A percentile compares a stretch with the other conserved stretches of the same genome.
These are phyloP conservation scores for Antheraea mylitta DNA, from an alignment of 1,140 invertebrate species.

Conservation along the genomic window DNA sequence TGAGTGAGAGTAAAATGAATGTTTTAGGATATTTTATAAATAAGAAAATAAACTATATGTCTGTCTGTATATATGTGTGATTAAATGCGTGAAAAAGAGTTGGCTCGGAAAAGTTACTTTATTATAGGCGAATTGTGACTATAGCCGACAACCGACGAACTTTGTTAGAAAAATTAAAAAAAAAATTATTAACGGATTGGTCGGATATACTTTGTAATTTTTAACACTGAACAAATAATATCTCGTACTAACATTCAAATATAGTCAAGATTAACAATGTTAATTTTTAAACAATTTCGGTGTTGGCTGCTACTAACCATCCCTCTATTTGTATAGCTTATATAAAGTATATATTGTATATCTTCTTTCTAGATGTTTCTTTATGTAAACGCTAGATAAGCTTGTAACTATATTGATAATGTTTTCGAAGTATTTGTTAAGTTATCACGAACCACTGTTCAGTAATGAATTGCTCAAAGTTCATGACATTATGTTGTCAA, in stretches of 20 bases:
- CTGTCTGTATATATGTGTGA: no score
- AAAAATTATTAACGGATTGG: no score
- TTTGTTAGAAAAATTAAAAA: no score
- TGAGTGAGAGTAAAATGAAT: no score
- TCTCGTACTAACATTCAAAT: constrained; percentile 5
- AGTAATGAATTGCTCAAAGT: no score
- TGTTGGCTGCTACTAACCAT: constrained; percentile 24
- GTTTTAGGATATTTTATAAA: no score
- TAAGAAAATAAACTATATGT: no score
- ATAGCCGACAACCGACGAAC: no score
- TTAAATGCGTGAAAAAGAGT: no score
- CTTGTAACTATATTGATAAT: constrained; percentile 16
- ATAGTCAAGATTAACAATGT: neutral
- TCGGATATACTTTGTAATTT: no score
- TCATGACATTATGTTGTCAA: neutral
- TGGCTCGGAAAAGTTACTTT: no score
- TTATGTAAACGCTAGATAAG: constrained; percentile 16
- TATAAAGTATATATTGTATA: constrained; percentile 9
- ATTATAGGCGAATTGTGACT: no score
- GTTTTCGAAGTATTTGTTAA: neutral
- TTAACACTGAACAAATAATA: neutral
- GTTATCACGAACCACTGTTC: neutral
- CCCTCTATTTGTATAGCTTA: constrained; percentile 1
- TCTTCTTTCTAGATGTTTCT: constrained; percentile 3
- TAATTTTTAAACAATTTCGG: constrained; percentile 9